phyloP scores from a whole-genome alignment of 2,888 invertebrate genomes.

The Embidobia sp. region DNA sequence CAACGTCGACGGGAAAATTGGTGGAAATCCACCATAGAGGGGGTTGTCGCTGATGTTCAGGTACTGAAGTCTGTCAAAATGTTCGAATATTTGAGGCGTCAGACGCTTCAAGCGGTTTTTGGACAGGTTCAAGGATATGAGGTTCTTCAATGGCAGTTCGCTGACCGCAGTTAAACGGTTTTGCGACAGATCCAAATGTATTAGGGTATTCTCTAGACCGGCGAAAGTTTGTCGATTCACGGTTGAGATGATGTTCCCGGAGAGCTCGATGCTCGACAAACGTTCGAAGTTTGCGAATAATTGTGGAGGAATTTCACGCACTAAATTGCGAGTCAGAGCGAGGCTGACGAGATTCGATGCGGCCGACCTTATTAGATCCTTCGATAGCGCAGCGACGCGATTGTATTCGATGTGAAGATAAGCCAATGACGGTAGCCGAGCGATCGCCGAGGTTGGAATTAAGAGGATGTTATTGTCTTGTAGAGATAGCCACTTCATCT shows the following conservation, averaged over 20 bases:
- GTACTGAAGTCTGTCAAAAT: slow-evolving; percentile 86
- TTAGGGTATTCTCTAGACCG: slow-evolving; percentile 88
- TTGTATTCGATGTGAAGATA: slow-evolving; percentile 92
- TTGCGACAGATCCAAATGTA: slow-evolving; percentile 87
- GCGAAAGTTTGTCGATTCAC: slow-evolving; percentile 89
- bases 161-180: slow-evolving; percentile 88
- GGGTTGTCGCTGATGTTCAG: slow-evolving; percentile 90
- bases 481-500: slow-evolving; percentile 88
- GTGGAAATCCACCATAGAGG: slow-evolving; percentile 87
- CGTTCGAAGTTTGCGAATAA: slow-evolving; percentile 91
- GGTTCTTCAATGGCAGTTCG: slow-evolving; percentile 85
- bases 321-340: slow-evolving; percentile 91
- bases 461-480: slow-evolving; percentile 94
- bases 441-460: slow-evolving; percentile 91
- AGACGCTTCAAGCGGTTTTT: slow-evolving; percentile 90
- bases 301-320: slow-evolving; percentile 91
- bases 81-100: slow-evolving; percentile 86
- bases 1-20: slow-evolving; percentile 82
- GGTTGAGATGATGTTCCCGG: slow-evolving; percentile 89
- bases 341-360: slow-evolving; percentile 87
- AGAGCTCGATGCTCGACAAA: slow-evolving; percentile 88
- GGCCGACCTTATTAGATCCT: slow-evolving; percentile 88
- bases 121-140: slow-evolving; percentile 89
- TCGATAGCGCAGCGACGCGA: slow-evolving; percentile 91
- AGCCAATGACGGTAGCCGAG: slow-evolving; percentile 88